Base-by-base conservation (phyloP, 2,888 invertebrate genomes). In the Drosophila fulvimacula region DNA sequence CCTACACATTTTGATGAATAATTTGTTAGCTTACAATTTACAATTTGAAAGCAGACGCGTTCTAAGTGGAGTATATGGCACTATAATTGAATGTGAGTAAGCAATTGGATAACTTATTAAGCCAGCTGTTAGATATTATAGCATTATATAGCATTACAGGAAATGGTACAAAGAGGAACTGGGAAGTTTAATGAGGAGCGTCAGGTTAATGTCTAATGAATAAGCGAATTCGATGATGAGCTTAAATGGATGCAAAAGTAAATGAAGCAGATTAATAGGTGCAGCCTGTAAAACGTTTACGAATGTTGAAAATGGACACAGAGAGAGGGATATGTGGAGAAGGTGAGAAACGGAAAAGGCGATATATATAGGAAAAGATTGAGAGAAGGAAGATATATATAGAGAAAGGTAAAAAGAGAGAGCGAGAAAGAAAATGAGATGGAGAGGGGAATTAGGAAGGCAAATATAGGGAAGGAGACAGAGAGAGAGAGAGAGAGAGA, bases 1-100 rank as follows among this genome's bases (percentile, higher is more conserved):
- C 10, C 30, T 51, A 21, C 52, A 52, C 69, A 55, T 55, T 49
- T 49, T 38, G 17, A 27, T 72, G 58, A 66, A 48, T 59, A 52
- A 75, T 53, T 60, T 21, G 44, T 10, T 13, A 5, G 32, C 52
- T 39, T 46, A 44, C 44, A 5, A 57, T 13, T 32, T 10, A 10
- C 27, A 36, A 41, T 21, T 39, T 39, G 52, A 58, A 24, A 21
- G 51, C 42, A 41, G 42, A 57, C 36, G 36, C 49, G 17, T 19
- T 48, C 46, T 48, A 48, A 59, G 39, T 65, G 15, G 32, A n/a
- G 24, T 38, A 27, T n/a, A n/a, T 41, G 13, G 30, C 13, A 32
- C 36, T 34, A 5, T 38, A 65, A 65, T 59, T 73, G 48, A 38
- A 19, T 38, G 32, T 57, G 46, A 38, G 30, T 39, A 34, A 34